A percentile compares a stretch with the other conserved stretches of the same genome.
Evolutionary conservation across 2,113 vertebrate species (phyloP).

Genomic region (Romanogobio albipinnatus): DNA sequence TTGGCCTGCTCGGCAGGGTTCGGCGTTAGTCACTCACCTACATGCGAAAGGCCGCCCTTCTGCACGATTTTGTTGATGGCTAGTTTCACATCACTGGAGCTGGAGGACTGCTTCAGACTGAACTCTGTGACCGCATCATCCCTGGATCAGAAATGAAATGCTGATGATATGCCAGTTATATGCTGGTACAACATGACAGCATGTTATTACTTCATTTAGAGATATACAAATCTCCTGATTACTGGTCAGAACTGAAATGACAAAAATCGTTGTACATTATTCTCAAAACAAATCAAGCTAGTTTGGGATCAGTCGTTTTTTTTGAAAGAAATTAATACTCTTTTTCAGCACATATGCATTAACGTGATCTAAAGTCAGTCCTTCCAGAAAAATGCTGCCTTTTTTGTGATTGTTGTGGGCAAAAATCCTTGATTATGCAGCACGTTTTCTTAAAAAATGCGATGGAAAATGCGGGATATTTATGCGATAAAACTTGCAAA

Average conservation of each 20-base stretch:
- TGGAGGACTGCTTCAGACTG: conserved; percentile 83
- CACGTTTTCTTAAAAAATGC: too few relatives aligned
- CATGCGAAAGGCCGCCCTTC: conserved; percentile 92
- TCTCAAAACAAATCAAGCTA: neutral
- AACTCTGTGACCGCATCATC: conserved; percentile 90
- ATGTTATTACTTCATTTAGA: neutral
- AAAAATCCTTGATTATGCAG: too few relatives aligned
- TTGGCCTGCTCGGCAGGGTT: conserved; percentile 48
- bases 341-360: too few relatives aligned
- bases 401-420: too few relatives aligned
- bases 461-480: too few relatives aligned
- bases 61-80: conserved; percentile 90
- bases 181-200: neutral
- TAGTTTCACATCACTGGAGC: conserved; percentile 82
- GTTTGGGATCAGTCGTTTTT: too few relatives aligned
- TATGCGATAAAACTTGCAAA: too few relatives aligned
- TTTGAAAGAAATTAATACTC: too few relatives aligned
- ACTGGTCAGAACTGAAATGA: too few relatives aligned
- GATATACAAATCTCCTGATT: neutral
- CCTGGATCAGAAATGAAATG: conserved; percentile 64
- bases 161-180: neutral
- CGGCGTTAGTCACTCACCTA: conserved; percentile 81
- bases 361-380: too few relatives aligned
- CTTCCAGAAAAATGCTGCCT: too few relatives aligned
- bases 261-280: neutral